Percentiles rank a stretch among this genome's conserved stretches.
phyloP scores from a whole-genome alignment of 2,797 vertebrate species.

The Macropus fuliginosus region DNA sequence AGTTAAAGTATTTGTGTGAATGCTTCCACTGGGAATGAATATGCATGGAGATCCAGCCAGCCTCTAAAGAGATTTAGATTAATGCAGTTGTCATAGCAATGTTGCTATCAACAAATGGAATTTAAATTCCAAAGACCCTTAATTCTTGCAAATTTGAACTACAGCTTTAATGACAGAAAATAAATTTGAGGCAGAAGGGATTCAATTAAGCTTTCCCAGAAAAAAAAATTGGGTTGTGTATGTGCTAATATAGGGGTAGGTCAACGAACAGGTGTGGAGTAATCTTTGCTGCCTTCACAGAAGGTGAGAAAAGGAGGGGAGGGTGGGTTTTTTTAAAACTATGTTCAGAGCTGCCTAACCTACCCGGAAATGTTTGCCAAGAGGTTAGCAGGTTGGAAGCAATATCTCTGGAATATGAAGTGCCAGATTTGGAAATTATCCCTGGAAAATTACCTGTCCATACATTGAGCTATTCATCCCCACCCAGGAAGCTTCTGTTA shows the following conservation, averaged over 20 bases:
- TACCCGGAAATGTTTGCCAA: not conserved
- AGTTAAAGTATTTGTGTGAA: not conserved
- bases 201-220: slow-evolving; percentile 45
- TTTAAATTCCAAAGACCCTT: slow-evolving; percentile 6
- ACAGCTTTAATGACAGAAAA: slow-evolving; percentile 5
- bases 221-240: not conserved
- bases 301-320: not conserved
- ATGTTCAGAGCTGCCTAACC: not conserved
- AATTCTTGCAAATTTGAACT: slow-evolving; percentile 35
- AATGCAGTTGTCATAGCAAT: not conserved
- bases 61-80: slow-evolving; percentile 29
- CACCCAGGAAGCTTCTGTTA: not conserved
- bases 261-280: not conserved
- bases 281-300: not conserved
- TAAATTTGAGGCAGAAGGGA: slow-evolving; percentile 31
- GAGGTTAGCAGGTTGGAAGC: not conserved
- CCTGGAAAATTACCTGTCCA: not conserved
- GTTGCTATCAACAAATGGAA: slow-evolving; percentile 52
- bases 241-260: not conserved
- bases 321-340: not conserved
- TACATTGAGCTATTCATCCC: not conserved
- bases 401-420: not conserved
- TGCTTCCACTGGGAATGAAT: not conserved
- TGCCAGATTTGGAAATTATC: not conserved
- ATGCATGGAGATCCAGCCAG: not conserved